Evolutionary conservation across 92 coral and sea anemone genomes (phyloP), one percentile per base, ranked within the genome.

Genomic region (Phenganax stokvisi): DNA sequence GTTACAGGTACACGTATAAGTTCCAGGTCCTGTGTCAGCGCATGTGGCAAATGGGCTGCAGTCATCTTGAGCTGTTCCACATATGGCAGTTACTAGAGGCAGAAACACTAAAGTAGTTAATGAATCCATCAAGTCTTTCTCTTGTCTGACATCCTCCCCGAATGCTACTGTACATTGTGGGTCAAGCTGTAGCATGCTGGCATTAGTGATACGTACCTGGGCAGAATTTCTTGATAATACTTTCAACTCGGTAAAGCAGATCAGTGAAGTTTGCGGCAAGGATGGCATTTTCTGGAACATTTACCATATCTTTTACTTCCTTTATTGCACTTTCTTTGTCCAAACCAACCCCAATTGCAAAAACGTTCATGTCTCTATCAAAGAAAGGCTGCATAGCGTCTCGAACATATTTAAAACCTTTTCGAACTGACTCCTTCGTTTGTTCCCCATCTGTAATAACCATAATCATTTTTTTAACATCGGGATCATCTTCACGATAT

Each of bases 271-370:
- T 85, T 15, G 90, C 76, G 16, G 86, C 90, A 55, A 77, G 71
- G 31, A 93, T 75, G 17, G 86, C 85, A 71, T 91, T 86, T 59
- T 91, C 90, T 37, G 92, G 89, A 9, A 82, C 88, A 56, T 85
- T 84, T 1, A 87, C 93, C 58, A 93, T 79, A 57, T 84, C 84
- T 16, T 67, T 69, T 1, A 73, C 58, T 20, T 73, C 54, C 7
- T 73, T 54, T 73, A 20, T 73, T 73, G 77, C 77, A 13, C 52
- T 73, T 51, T 51, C 25, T 6, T 5, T 52, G 25, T 73, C 25
- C 6, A 73, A 59, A 16, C 55, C 59, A 12, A 73, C 77, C 25
- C 77, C 77, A 12, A 73, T 30, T 13, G 77, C 77, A 16, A 73
- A 6, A 5, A 73, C 60, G 17, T 73, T 53, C 8, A 73, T 54